These are phyloP conservation scores for Brachionus manjavacas DNA, from an alignment of 1,140 invertebrate species.

Conservation along the genomic window DNA sequence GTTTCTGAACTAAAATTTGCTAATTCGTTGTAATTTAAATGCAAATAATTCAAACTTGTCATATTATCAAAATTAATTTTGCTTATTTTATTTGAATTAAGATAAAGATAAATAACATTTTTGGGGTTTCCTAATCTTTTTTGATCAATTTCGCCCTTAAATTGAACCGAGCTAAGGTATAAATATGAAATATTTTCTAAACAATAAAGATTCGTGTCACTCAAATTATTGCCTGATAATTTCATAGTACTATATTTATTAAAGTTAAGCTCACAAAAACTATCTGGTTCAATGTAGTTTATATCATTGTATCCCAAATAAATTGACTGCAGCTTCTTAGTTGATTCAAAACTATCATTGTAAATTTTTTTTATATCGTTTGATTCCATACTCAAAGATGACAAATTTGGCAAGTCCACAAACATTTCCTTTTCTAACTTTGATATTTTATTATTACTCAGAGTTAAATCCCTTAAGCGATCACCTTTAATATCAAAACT, in stretches of 20 bases:
- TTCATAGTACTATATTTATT: neutral
- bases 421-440: neutral
- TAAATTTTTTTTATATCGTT: neutral
- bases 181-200: neutral
- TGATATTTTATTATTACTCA: neutral
- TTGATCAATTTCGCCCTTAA: neutral
- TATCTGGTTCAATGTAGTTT: neutral
- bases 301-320: neutral
- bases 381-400: neutral
- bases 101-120: neutral
- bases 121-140: neutral
- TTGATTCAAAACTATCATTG: neutral
- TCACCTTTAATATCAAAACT: neutral
- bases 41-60: neutral
- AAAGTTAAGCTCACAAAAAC: neutral
- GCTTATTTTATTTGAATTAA: neutral
- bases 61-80: constrained; percentile 1
- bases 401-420: neutral
- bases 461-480: neutral
- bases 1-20: neutral
- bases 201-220: neutral
- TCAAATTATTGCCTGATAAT: neutral
- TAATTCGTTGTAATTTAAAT: neutral
- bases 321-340: neutral
- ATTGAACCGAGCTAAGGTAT: neutral